These are phyloP conservation scores for Notechis scutatus DNA, from an alignment of 2,113 vertebrate species.

Conservation along the genomic window DNA sequence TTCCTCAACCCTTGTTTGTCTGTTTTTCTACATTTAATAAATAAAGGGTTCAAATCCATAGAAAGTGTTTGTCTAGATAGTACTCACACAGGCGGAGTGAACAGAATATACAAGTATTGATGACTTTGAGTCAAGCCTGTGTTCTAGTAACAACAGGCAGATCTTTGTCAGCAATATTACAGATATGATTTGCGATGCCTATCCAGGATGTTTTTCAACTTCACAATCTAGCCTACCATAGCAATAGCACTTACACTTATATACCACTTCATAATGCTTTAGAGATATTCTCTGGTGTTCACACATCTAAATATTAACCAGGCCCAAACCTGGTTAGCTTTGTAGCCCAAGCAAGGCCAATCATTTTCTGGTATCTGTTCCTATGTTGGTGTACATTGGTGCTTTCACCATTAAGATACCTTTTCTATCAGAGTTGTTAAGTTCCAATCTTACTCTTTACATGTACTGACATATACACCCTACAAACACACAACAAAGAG, in stretches of 20 bases:
- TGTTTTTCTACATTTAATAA: background rate
- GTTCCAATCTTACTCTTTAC: background rate
- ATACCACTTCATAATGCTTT: too few species aligned
- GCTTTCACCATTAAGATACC: background rate
- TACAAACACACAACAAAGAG: background rate
- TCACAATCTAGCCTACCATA: background rate
- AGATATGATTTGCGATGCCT: background rate
- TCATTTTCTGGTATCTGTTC: background rate
- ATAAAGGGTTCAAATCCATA: background rate
- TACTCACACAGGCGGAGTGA: background rate
- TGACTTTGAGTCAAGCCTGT: background rate
- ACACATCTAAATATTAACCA: background rate
- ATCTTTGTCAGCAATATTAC: background rate
- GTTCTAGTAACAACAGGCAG: background rate
- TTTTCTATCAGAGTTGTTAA: background rate
- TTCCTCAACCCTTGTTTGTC: background rate
- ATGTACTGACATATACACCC: background rate
- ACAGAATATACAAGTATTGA: background rate
- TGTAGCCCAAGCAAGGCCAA: background rate
- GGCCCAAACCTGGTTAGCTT: background rate
- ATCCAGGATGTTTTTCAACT: background rate
- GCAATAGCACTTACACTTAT: too few species aligned
- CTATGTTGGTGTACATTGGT: background rate
- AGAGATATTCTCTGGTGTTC: background rate
- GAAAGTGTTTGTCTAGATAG: background rate